A percentile compares a stretch with the other conserved stretches of the same genome.
phyloP scores from a whole-genome alignment of 2,888 invertebrate genomes.

The Tanytarsus gracilentus region DNA sequence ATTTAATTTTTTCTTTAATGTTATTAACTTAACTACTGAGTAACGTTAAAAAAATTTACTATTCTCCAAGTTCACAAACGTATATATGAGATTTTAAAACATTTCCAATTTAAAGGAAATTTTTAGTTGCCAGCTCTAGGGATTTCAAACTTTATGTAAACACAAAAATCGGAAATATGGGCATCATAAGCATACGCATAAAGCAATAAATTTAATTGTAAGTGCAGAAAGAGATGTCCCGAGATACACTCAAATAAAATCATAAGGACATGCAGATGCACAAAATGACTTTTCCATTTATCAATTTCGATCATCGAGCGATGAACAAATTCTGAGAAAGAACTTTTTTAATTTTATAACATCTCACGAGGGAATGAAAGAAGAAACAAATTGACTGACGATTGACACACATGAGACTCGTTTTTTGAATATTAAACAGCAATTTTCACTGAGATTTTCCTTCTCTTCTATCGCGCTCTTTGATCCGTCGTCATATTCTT shows the following conservation, averaged over 20 bases:
- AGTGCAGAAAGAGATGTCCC: conserved; percentile 26
- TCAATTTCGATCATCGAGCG: not conserved
- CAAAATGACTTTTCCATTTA: conserved; percentile 10
- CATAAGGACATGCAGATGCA: not conserved
- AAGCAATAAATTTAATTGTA: conserved; percentile 18
- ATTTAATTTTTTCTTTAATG: not conserved
- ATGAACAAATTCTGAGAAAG: not conserved
- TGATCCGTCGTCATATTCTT: no score
- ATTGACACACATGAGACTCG: not conserved
- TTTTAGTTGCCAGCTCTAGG: not conserved
- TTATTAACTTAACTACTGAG: not conserved
- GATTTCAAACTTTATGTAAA: not conserved
- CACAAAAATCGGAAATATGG: not conserved
- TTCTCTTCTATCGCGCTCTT: no score
- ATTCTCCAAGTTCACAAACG: not conserved
- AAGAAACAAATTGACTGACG: conserved; percentile 9
- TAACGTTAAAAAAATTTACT: not conserved
- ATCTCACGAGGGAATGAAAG: not conserved
- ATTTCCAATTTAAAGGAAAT: not conserved
- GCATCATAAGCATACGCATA: not conserved
- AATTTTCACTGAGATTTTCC: no score
- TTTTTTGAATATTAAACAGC: no score
- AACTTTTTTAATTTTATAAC: not conserved
- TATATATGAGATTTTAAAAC: not conserved
- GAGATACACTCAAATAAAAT: not conserved